Base-by-base conservation (phyloP, 2,797 vertebrate genomes). In the Echeneis naucrates region DNA sequence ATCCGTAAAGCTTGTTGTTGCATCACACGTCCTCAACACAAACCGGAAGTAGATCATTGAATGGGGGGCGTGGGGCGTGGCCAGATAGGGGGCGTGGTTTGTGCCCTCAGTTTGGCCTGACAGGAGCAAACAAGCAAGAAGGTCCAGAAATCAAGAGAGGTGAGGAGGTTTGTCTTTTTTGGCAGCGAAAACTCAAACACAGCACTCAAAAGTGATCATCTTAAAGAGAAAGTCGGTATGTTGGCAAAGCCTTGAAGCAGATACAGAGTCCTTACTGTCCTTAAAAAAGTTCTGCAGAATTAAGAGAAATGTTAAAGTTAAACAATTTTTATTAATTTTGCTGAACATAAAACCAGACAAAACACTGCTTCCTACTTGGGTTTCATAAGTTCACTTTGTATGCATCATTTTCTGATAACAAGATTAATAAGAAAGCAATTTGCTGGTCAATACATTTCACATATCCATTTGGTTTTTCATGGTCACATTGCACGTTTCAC, bases 1-100 rank as follows among this genome's bases (percentile, higher is more conserved):
- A 47, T 38, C 37, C 58, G 75, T 54, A 54, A 78, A 68, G 38
- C 33, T 21, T 16, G 30, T 85, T 87, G 30, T 85, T 87, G 77
- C 87, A 60, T 88, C 87, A 89, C 77, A 68, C 47, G 4, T 57
- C 68, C 60, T 55, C 27, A 42, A 32, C 24, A 1, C 9, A 0
- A 37, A 64, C 81, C 77, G 80, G 78, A 23, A 66, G 82, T 77
- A 24, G 40, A 64, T 75, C 27, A 35, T 8, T n/a, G n/a, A 21
- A 8, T 24, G 4, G 23, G n/a, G 2, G 45, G 68, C 45, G 42
- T 33, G 23, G 55, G 72, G 84, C 69, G 80, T 2, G 72, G 51
- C 35, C 30, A 51, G 0, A 0, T n/a, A n/a, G n/a, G n/a, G n/a
- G 0, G 0, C 0, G 0, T 10, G 10, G 6, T 2, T 0, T 35